Conservation (phyloP, 2,113 vertebrate genomes). For the Lepisosteus osseus region DNA sequence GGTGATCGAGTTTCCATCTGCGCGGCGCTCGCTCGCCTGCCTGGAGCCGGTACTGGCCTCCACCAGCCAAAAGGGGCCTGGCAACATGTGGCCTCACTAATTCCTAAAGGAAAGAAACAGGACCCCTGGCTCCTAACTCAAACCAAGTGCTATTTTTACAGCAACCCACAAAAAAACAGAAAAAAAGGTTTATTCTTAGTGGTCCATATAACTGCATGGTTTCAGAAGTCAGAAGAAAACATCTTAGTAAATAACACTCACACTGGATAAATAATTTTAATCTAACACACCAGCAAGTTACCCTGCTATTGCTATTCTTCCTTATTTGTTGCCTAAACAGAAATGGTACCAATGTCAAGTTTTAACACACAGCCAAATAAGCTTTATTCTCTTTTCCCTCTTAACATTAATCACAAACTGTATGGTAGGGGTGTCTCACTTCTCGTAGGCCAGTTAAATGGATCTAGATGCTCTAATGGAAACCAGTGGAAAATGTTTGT, state of each 20-base stretch:
- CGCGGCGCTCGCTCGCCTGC: conserved; percentile 84
- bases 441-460: too few relatives aligned
- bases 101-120: conserved; percentile 82
- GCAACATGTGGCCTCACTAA: conserved; percentile 86
- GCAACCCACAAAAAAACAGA: conserved; percentile 39
- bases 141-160: conserved; percentile 72
- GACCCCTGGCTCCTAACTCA: conserved; percentile 63
- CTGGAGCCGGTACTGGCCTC: conserved; percentile 91
- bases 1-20: conserved; percentile 96
- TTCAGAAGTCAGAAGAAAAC: background rate
- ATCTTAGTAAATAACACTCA: too few relatives aligned
- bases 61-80: conserved; percentile 80
- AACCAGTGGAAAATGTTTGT: too few relatives aligned
- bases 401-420: too few relatives aligned
- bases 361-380: too few relatives aligned
- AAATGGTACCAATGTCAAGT: too few relatives aligned
- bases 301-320: conserved; percentile 12
- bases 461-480: too few relatives aligned
- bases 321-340: background rate
- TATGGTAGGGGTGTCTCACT: too few relatives aligned
- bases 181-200: conserved; percentile 23
- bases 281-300: conserved; percentile 10
- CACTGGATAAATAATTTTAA: background rate
- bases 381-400: too few relatives aligned
- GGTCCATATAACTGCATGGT: conserved; percentile 22